These are phyloP conservation scores for Oryzias curvinotus DNA, from an alignment of 2,113 vertebrate species.

Conservation along the genomic window DNA sequence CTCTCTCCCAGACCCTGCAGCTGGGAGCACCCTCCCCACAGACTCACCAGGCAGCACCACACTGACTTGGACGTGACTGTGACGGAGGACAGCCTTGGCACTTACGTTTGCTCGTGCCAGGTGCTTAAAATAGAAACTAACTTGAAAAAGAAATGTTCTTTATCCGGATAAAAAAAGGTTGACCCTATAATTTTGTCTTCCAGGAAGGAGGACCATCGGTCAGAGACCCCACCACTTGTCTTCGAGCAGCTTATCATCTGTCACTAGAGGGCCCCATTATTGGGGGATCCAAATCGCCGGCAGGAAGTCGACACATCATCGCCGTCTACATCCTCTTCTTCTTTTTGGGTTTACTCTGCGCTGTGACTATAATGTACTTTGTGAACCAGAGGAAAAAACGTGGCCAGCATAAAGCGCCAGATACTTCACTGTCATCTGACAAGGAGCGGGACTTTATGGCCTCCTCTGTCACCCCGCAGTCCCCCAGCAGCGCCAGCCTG, in stretches of 20 bases:
- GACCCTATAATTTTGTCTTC: not conserved
- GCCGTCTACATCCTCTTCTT: conserved; percentile 76
- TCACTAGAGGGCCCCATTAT: conserved; percentile 58
- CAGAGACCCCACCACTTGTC: conserved; percentile 67
- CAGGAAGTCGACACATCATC: conserved; percentile 52
- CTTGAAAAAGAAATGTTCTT: not conserved
- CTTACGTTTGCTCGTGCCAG: conserved; percentile 81
- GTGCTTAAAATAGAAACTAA: conserved; percentile 47
- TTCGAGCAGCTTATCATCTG: conserved; percentile 78
- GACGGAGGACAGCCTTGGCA: conserved; percentile 72
- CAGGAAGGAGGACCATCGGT: conserved; percentile 58
- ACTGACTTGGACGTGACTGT: conserved; percentile 82
- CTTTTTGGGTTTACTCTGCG: conserved; percentile 30
- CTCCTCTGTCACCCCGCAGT: conserved; percentile 82
- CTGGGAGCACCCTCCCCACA: conserved; percentile 77
- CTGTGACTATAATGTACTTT: conserved; percentile 34
- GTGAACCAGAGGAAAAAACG: conserved; percentile 2
- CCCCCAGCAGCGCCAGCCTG: conserved; percentile 80
- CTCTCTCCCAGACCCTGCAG: conserved; percentile 79
- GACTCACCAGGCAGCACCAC: conserved; percentile 68
- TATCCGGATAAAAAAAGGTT: rapidly evolving
- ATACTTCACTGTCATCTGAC: conserved; percentile 66
- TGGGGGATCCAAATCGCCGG: conserved; percentile 9
- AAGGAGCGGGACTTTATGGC: conserved; percentile 75
- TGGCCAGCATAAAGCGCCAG: conserved; percentile 28